These are phyloP conservation scores for Neodiprion virginianus DNA, from an alignment of 1,140 invertebrate genomes.

Conservation along the genomic window DNA sequence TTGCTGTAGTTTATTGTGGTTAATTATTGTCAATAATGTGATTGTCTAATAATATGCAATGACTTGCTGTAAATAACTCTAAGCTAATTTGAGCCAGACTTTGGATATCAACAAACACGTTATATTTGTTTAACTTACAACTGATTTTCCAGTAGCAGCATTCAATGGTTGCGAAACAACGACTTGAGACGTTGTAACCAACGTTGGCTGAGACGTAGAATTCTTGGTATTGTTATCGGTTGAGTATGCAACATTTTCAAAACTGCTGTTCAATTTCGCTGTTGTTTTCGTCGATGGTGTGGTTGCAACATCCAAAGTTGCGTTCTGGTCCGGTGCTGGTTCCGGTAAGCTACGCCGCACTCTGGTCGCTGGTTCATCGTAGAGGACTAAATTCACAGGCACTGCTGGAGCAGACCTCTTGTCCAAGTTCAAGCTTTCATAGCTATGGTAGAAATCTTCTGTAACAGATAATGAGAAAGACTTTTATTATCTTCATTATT, in stretches of 20 bases:
- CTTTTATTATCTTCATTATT: neutral
- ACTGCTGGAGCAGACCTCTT: too few species aligned
- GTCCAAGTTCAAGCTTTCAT: neutral
- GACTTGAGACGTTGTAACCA: neutral
- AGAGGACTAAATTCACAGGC: too few species aligned
- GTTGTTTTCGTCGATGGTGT: neutral
- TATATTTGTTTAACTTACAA: conserved; percentile 6
- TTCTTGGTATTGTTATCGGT: neutral
- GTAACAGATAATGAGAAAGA: neutral
- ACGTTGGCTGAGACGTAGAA: neutral
- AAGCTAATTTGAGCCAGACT: too few species aligned
- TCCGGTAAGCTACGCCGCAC: too few species aligned
- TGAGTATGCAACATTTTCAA: neutral
- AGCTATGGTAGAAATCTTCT: neutral
- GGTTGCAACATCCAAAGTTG: neutral
- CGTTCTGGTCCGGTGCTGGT: too few species aligned
- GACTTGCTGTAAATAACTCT: too few species aligned
- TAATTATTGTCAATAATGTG: too few species aligned
- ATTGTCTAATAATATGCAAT: too few species aligned
- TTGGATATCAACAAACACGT: neutral
- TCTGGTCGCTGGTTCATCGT: too few species aligned
- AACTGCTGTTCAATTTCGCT: neutral
- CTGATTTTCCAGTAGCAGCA: conserved; percentile 10
- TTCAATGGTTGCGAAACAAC: conserved; percentile 32
- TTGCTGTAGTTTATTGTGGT: neutral